phyloP scores from a whole-genome alignment of 1,140 invertebrate species.

The Macrobrachium nipponense region DNA sequence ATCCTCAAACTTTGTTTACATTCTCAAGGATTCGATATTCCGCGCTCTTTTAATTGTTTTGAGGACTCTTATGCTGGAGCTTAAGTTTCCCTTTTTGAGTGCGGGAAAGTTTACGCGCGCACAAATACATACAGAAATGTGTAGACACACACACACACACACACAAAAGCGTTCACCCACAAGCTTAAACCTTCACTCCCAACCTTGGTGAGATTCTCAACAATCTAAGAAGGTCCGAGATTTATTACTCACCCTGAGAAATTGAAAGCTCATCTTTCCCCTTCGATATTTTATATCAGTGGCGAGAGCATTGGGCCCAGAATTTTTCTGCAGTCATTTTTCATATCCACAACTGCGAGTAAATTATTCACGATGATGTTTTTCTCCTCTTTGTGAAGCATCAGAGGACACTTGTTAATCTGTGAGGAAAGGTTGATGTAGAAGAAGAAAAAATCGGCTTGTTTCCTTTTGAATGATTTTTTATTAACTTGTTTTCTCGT shows the following conservation, averaged over 20 bases:
- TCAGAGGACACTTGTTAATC: no score
- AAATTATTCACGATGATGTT: no score
- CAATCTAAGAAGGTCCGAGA: neutral
- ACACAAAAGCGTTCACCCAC: slow-evolving; percentile 16
- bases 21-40: neutral
- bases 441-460: no score
- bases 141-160: slow-evolving; percentile 20
- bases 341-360: no score
- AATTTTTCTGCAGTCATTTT: no score
- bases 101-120: neutral
- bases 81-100: neutral
- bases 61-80: neutral
- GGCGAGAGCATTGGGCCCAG: no score
- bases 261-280: neutral
- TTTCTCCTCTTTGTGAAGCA: no score
- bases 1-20: neutral
- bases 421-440: no score
- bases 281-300: no score
- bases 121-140: neutral
- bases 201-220: neutral
- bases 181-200: neutral
- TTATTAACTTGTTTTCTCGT: no score
- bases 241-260: neutral
- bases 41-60: neutral
- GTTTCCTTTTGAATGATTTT: no score